Conservation (phyloP, 2,888 invertebrate genomes). For the Phalera bucephala region DNA sequence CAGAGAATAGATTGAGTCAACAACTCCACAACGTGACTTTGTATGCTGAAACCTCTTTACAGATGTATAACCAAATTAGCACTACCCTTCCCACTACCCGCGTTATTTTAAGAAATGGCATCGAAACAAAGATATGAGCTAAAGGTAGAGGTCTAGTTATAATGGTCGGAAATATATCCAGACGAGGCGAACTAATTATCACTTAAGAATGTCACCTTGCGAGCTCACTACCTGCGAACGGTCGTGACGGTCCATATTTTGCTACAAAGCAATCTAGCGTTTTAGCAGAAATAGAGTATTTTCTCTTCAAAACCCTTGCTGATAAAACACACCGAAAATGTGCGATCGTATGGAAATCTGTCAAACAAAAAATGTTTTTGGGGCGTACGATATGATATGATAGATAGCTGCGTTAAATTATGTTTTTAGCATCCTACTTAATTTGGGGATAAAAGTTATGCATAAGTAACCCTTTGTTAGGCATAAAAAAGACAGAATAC, state of each 20-base stretch:
- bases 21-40: constrained; percentile 22
- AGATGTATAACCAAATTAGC: constrained; percentile 1
- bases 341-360: too few relatives aligned
- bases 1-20: constrained; percentile 37
- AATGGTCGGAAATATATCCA: constrained; percentile 14
- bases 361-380: too few relatives aligned
- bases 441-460: too few relatives aligned
- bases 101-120: background rate
- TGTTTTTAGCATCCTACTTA: too few relatives aligned
- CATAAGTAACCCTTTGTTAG: too few relatives aligned
- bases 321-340: too few relatives aligned
- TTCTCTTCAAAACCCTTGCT: too few relatives aligned
- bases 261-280: too few relatives aligned
- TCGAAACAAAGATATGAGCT: background rate
- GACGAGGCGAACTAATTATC: constrained; percentile 24
- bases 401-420: too few relatives aligned
- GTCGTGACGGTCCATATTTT: constrained; percentile 17
- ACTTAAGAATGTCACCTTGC: constrained; percentile 27
- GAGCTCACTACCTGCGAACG: constrained; percentile 8
- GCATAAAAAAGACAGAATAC: too few relatives aligned
- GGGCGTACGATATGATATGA: too few relatives aligned
- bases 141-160: constrained; percentile 14
- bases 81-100: background rate
- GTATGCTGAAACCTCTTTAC: background rate
- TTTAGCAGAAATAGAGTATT: too few relatives aligned